phyloP scores from a whole-genome alignment of 2,888 invertebrate genomes.

The Hemaris fuciformis region DNA sequence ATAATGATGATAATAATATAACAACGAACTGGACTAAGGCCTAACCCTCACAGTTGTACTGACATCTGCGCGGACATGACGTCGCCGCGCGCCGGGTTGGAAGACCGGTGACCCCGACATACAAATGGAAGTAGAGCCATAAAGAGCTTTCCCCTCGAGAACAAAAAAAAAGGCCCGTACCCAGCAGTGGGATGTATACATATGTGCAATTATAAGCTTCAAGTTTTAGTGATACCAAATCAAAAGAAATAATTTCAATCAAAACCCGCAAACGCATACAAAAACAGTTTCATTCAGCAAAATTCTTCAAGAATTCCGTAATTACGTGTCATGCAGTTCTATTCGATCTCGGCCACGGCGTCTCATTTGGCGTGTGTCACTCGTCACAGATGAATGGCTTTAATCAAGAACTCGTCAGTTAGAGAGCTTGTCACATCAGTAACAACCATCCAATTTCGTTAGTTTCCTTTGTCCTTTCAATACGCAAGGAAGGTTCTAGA shows the following conservation, averaged over 20 bases:
- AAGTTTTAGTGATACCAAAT: neutral
- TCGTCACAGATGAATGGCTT: slow-evolving; percentile 25
- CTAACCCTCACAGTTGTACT: too few species aligned
- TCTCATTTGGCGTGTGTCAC: slow-evolving; percentile 13
- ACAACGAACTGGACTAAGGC: too few species aligned
- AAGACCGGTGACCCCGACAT: too few species aligned
- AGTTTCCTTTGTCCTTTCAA: neutral
- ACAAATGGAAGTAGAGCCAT: too few species aligned
- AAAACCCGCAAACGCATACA: neutral
- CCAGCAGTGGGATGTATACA: neutral
- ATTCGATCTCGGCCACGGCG: neutral
- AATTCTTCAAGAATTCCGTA: neutral
- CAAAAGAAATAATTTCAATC: neutral
- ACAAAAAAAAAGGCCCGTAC: too few species aligned
- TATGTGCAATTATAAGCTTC: neutral
- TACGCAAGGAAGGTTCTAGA: neutral
- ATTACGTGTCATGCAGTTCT: neutral
- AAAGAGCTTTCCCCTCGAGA: too few species aligned
- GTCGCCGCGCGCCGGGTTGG: too few species aligned
- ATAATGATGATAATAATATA: too few species aligned
- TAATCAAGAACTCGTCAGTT: slow-evolving; percentile 26
- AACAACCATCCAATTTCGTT: slow-evolving; percentile 18
- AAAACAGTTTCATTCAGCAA: neutral
- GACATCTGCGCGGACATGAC: too few species aligned
- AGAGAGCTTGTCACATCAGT: slow-evolving; percentile 14